Evolutionary conservation across 2,113 vertebrate species (phyloP).

Genomic region (Syngnathoides biaculeatus): DNA sequence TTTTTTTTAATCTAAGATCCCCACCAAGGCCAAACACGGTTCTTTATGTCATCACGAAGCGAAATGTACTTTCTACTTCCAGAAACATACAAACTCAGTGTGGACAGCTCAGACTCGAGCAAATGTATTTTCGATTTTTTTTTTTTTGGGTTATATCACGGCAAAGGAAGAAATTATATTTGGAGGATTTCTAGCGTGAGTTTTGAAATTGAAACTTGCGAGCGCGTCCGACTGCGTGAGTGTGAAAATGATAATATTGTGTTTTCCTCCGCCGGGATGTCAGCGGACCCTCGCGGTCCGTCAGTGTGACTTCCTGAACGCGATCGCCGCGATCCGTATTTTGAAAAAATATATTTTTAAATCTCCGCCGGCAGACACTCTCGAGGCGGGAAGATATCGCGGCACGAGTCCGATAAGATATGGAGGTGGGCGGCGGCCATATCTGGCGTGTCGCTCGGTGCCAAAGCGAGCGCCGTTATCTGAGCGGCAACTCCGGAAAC

Average conservation of each 20-base stretch:
- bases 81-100: not conserved
- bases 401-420: constrained; percentile 12
- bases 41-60: not conserved
- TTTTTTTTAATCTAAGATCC: not conserved
- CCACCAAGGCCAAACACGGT: not conserved
- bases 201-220: not conserved
- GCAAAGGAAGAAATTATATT: too few relatives aligned
- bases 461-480: constrained; percentile 38
- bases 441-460: not conserved
- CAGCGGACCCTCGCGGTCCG: not conserved
- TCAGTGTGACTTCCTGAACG: not conserved
- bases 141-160: too few relatives aligned
- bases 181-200: not conserved
- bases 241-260: not conserved
- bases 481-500: constrained; percentile 5
- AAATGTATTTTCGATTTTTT: too few relatives aligned
- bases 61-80: not conserved
- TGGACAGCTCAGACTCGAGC: too few relatives aligned
- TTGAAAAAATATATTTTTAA: constrained; percentile 3
- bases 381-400: not conserved
- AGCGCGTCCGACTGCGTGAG: not conserved
- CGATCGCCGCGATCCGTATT: not conserved
- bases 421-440: not conserved
- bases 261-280: not conserved
- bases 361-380: not conserved